Evolutionary conservation across 2,113 vertebrate species (phyloP), one percentile per base, ranked within the genome.

Genomic region (Cebidichthys violaceus): DNA sequence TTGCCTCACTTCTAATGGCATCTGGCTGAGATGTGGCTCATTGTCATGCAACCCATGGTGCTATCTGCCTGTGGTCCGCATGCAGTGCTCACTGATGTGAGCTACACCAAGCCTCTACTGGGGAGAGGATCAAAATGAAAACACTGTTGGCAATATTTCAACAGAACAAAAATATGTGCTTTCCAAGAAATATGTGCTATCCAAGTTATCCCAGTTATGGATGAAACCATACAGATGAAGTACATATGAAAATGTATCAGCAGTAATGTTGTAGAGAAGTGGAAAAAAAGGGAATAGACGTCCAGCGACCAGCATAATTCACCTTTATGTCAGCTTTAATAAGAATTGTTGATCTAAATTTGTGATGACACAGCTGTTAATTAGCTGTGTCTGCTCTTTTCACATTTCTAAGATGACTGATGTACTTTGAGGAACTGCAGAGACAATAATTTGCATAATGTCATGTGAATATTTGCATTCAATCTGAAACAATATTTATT

Each of bases 21-120:
- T 90, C 85, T 92, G 88, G 82, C 37, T 18, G 87, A 83, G 88
- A 85, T 90, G 84, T 73, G 83, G 75, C 90, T 93, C 92, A 92
- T 93, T 93, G 90, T 90, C 89, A 92, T 92, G 89, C 92, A 86
- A 77, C 83, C 84, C 84, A 37, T 84, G 81, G 78, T 88, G 89
- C 85, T 77, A 62, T 84, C 85, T 87, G 85, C 83, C 82, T 90
- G 82, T 91, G 84, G 84, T 89, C 88, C 24, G 10, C 88, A 86
- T 92, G 84, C 89, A 84, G 91, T 82, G 86, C 82, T 88, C 87
- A 73, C 83, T 91, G 87, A 90, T 89, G 83, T 90, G 88, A 88
- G 81, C 85, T 70, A 31, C 81, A 77, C 84, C 81, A 52, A 83
- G 74, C 57, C 79, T 75, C 60, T 37, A 45, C 79, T 81, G 41